Base-by-base conservation (phyloP, 2,113 vertebrate genomes). In the Eurystomus gularis region DNA sequence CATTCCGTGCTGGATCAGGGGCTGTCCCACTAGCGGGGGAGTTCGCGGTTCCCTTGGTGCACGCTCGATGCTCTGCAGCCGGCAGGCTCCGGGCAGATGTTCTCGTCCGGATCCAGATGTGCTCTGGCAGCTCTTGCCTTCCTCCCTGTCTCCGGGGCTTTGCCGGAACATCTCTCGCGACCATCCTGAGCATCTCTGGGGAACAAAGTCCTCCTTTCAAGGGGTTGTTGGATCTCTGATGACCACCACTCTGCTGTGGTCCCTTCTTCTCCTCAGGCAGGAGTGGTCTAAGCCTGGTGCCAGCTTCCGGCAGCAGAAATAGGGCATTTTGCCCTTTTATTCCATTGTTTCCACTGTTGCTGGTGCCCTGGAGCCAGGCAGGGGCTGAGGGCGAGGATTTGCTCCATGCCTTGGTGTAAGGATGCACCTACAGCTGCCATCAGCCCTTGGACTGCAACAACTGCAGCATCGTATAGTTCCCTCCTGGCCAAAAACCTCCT, bases 381-480 rank as follows among this genome's bases (percentile, higher is more conserved):
- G 62, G 7, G n/a, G 64, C 44, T 82, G 64, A 44, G 44, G 69
- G 21, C 0, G 13, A 68, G 29, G 46, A 12, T 35, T 66, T 4
- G 1, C 17, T 18, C 55, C 55, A 1, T 3, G 1, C 13, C 29
- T 62, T 13, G 61, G 29, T 0, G 5, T 31, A 17, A n/a, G 26
- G 84, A 60, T 26, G 39, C 26, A 4, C 17, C 31, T 17, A 20
- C 7, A 82, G 71, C n/a, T 48, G 62, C 49, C 8, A 0, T 11
- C 83, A 33, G 19, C 35, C 35, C 51, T 33, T 2, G 3, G 18
- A 4, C 31, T 10, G 28, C 20, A 26, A 9, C 29, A 5, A 13
- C 77, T 5, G 11, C 48, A 49, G 46, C 71, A 3, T 25, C 6
- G 1, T 7, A 3, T 0, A 1, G 21, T 3, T 9, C 16, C 2